These are phyloP conservation scores for Phrynosoma blainvillii DNA, from an alignment of 2,113 vertebrate genomes.

Conservation along the genomic window DNA sequence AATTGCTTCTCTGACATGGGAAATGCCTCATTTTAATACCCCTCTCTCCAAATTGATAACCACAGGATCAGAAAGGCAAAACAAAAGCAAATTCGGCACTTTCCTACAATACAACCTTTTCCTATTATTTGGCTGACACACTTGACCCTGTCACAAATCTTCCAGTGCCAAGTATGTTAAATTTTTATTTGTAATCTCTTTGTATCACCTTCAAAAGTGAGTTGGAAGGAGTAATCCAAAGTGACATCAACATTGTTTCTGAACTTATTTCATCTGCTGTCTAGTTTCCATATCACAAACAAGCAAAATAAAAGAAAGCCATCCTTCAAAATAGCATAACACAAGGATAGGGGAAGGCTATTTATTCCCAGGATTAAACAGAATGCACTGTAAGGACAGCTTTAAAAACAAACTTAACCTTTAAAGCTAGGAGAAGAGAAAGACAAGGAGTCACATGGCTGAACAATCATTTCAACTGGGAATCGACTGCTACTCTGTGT, in stretches of 20 bases:
- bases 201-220: slow-evolving; percentile 8
- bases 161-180: slow-evolving; percentile 8
- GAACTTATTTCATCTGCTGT: slow-evolving; percentile 39
- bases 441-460: background rate
- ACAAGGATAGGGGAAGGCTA: slow-evolving; percentile 1
- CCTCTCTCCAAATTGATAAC: background rate
- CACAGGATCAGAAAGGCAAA: background rate
- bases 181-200: slow-evolving; percentile 6
- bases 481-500: slow-evolving; percentile 6
- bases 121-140: slow-evolving; percentile 2
- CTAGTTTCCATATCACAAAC: slow-evolving; percentile 26
- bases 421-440: slow-evolving; percentile 23
- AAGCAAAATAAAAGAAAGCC: background rate
- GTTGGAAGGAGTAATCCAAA: slow-evolving; percentile 1
- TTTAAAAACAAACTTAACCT: slow-evolving; percentile 13
- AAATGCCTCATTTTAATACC: background rate
- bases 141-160: background rate
- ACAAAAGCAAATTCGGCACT: background rate
- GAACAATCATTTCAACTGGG: slow-evolving; percentile 22
- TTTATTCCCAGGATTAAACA: background rate
- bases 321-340: slow-evolving; percentile 13
- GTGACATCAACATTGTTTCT: background rate
- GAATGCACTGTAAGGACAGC: background rate
- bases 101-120: rapidly evolving
- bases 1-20: background rate